Percentiles rank a stretch among this genome's conserved stretches.
These are phyloP conservation scores for Sciurus niger DNA, from an alignment of 2,113 vertebrate genomes.

Conservation along the genomic window DNA sequence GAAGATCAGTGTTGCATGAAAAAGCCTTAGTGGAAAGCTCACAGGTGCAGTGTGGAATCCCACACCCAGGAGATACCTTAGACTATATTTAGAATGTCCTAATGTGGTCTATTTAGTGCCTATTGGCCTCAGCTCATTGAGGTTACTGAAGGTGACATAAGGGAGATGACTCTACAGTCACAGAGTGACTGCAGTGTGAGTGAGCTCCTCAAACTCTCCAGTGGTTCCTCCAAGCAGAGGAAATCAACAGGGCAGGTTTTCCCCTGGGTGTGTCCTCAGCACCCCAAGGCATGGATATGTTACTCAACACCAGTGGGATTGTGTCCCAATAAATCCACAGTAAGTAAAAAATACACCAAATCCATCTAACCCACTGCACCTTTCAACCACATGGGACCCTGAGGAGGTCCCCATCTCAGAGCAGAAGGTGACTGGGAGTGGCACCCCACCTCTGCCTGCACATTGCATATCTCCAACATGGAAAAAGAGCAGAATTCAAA, in stretches of 20 bases:
- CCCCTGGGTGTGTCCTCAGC: neutral
- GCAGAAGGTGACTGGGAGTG: neutral
- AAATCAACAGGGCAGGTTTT: too few relatives aligned
- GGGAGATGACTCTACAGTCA: neutral
- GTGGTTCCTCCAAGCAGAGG: neutral
- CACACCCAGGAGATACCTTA: neutral
- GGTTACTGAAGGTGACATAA: neutral
- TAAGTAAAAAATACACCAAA: too few relatives aligned
- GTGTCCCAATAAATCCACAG: too few relatives aligned
- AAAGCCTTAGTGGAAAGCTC: neutral
- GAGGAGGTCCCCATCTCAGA: neutral
- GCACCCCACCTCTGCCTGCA: too few relatives aligned
- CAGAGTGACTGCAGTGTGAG: rapidly evolving
- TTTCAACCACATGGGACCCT: neutral
- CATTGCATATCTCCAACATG: rapidly evolving
- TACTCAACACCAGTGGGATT: neutral
- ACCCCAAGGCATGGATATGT: neutral
- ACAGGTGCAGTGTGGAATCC: neutral
- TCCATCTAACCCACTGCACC: neutral
- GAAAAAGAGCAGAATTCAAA: neutral
- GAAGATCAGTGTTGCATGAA: too few relatives aligned
- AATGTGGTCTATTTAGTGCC: too few relatives aligned
- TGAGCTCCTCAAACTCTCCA: neutral
- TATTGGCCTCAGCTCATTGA: neutral
- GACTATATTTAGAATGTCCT: neutral